Conservation (phyloP, 2,797 vertebrate genomes). For the Neostethus bicornis region DNA sequence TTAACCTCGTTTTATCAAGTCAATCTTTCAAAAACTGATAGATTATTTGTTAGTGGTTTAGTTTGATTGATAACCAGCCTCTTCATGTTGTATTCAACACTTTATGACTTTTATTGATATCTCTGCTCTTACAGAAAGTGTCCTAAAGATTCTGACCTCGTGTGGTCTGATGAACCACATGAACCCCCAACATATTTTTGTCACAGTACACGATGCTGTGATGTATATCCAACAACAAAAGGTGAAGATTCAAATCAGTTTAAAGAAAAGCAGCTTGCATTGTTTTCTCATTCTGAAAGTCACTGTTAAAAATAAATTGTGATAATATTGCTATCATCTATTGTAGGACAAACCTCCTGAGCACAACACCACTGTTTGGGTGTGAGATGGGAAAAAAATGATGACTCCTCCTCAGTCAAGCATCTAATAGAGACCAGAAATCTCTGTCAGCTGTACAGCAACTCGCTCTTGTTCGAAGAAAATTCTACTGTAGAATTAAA, state of each 20-base stretch:
- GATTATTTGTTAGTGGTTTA: too few relatives aligned
- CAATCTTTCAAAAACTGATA: too few relatives aligned
- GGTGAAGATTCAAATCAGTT: conserved; percentile 55
- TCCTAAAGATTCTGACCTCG: conserved; percentile 86
- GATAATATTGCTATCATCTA: conserved; percentile 3
- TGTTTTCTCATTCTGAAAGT: neutral
- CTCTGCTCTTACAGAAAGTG: conserved; percentile 72
- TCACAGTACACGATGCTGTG: conserved; percentile 90
- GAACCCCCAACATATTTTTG: conserved; percentile 88
- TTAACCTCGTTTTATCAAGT: too few relatives aligned
- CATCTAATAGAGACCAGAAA: conserved; percentile 1
- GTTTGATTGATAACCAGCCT: too few relatives aligned
- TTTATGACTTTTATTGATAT: neutral
- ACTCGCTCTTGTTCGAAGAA: conserved; percentile 7
- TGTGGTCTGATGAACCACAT: conserved; percentile 87
- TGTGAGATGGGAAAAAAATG: conserved; percentile 59
- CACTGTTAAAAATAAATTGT: neutral
- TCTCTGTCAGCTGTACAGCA: conserved; percentile 8
- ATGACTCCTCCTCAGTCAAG: conserved; percentile 10
- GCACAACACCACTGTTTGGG: conserved; percentile 81
- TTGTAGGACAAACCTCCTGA: conserved; percentile 79
- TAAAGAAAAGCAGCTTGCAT: neutral
- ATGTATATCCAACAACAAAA: conserved; percentile 83
- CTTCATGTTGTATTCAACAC: too few relatives aligned
- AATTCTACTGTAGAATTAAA: conserved; percentile 32